Base-by-base conservation (phyloP, 2,113 vertebrate genomes). In the Corydoras sp. region DNA sequence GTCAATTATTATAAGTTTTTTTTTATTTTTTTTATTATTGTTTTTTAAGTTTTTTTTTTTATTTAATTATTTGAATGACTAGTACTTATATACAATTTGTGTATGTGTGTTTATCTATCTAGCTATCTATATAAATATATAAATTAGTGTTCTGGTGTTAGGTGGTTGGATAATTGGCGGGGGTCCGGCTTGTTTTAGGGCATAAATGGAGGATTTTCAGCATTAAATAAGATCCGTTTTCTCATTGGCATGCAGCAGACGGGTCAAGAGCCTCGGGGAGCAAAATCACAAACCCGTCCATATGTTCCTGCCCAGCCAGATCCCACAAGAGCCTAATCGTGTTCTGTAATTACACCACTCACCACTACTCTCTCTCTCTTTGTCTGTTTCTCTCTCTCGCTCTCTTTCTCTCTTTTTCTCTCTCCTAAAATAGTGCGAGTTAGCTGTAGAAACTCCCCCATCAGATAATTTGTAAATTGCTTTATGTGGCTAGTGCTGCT, bases 161-260 rank as follows among this genome's bases (percentile, higher is more conserved):
- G 90, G 89, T 91, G 92, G 93, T n/a, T 91, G 94, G 90, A 91
- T 94, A 97, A 96, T 95, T 97, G 96, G 95, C 93, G 94, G 93
- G 94, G 93, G 97, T 98, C 94, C 93, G 94, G 97, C 98, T 97
- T 98, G 94, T 96, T 98, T 94, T 96, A 94, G 94, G 95, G 93
- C 91, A 93, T 96, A 96, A 96, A 95, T 93, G 93, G 93, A 94
- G 93, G 93, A 95, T 95, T 93, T 96, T 95, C 93, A 94, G 93
- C 92, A 94, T 96, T 95, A 96, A 92, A 91, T 91, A 92, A 85
- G 80, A 84, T 86, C 87, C 87, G 35, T 43, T 86, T 92, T 89
- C 92, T 93, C 88, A 93, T 97, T 97, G 93, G 93, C 92, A 98
- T 98, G 95, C 96, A 95, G 93, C 95, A 96, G 95, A 94, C 93